phyloP scores from a whole-genome alignment of 2,888 invertebrate species.

The Suillia variegata region DNA sequence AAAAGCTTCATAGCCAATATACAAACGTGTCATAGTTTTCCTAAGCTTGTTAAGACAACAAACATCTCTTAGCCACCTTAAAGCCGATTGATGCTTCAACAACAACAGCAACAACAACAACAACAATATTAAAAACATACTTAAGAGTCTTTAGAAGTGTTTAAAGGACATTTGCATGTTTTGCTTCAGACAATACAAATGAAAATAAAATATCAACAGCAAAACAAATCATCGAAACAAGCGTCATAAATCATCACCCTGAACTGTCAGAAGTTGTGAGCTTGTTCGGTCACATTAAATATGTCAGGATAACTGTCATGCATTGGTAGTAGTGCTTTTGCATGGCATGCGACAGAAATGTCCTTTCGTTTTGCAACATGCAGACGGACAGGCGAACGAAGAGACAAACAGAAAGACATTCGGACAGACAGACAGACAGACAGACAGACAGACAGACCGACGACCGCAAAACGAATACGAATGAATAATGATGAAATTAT shows the following conservation, averaged over 20 bases:
- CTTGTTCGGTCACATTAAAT: constrained; percentile 26
- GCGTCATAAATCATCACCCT: constrained; percentile 3
- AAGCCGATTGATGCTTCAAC: no score
- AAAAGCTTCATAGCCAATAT: no score
- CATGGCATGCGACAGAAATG: not conserved
- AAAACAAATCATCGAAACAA: not conserved
- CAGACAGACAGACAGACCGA: not conserved
- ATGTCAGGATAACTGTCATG: constrained; percentile 35
- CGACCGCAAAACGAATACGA: constrained; percentile 3
- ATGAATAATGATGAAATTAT: constrained; percentile 7
- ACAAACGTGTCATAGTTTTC: no score
- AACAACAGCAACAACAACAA: no score
- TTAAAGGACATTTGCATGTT: not conserved
- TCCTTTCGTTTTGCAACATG: not conserved
- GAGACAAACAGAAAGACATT: not conserved
- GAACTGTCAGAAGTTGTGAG: constrained; percentile 1
- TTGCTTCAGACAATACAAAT: not conserved
- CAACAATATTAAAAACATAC: no score
- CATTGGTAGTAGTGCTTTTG: constrained; percentile 8
- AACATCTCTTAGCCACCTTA: no score
- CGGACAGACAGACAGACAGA: not conserved
- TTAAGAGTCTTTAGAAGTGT: no score
- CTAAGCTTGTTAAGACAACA: no score
- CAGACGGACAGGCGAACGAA: not conserved
- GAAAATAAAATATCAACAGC: not conserved